Percentiles rank a stretch among this genome's conserved stretches.
Evolutionary conservation across 2,888 invertebrate species (phyloP).

Genomic region (Caenorhabditis auriculariae): DNA sequence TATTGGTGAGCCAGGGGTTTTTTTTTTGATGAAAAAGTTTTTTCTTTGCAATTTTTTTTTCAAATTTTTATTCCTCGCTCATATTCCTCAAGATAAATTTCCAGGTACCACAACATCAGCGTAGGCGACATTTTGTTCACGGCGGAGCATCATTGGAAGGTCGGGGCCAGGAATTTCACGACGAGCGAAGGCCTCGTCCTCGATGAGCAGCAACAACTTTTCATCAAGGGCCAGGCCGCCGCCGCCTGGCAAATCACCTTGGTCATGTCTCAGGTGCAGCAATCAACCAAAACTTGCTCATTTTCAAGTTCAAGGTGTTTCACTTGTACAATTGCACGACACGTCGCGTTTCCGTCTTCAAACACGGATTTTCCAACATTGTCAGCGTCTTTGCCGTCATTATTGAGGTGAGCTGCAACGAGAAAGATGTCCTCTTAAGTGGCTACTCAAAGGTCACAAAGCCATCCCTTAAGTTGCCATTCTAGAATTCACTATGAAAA

Average conservation of each 20-base stretch:
- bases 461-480: too few relatives aligned
- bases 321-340: conserved; percentile 63
- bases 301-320: conserved; percentile 54
- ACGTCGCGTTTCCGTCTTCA: conserved; percentile 60
- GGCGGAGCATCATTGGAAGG: conserved; percentile 58
- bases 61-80: not conserved
- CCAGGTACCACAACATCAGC: conserved; percentile 53
- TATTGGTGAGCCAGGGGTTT: conserved; percentile 47
- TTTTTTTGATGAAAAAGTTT: not conserved
- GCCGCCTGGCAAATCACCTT: conserved; percentile 62
- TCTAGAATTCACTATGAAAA: too few relatives aligned
- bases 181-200: conserved; percentile 35
- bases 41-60: not conserved
- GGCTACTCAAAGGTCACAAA: too few relatives aligned
- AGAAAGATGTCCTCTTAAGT: too few relatives aligned
- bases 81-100: not conserved
- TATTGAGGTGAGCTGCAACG: conserved; percentile 52
- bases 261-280: conserved; percentile 59
- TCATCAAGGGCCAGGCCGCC: conserved; percentile 59
- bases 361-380: conserved; percentile 59
- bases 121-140: conserved; percentile 57
- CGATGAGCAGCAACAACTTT: conserved; percentile 49
- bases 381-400: conserved; percentile 59
- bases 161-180: conserved; percentile 40
- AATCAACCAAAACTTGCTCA: not conserved